Conservation (phyloP, 1,140 invertebrate genomes). For the Cephus cinctus region DNA sequence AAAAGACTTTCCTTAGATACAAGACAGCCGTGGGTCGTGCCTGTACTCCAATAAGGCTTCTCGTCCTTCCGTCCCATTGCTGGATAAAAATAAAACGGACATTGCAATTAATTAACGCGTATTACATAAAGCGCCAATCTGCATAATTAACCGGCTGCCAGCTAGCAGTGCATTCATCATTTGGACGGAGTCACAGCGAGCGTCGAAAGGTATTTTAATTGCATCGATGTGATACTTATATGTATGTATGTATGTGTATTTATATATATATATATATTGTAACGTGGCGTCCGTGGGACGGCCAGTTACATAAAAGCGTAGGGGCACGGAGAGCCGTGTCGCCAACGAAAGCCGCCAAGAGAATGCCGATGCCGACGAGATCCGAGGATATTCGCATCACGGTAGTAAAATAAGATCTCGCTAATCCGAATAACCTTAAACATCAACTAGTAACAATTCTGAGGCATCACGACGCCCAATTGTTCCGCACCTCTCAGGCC, state of each 20-base stretch:
- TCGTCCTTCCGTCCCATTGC: constrained; percentile 33
- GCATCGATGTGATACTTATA: constrained; percentile 21
- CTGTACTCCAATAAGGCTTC: constrained; percentile 29
- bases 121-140: constrained; percentile 43
- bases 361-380: too few relatives aligned
- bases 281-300: constrained; percentile 3
- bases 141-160: constrained; percentile 38
- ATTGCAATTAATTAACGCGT: constrained; percentile 43
- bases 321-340: too few relatives aligned
- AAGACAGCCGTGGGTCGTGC: constrained; percentile 15
- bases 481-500: too few relatives aligned
- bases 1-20: not conserved
- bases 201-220: constrained; percentile 34
- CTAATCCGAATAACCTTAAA: too few relatives aligned
- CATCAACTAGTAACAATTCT: too few relatives aligned
- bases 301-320: too few relatives aligned
- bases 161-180: constrained; percentile 33
- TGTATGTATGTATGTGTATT: too few relatives aligned
- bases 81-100: constrained; percentile 32
- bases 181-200: constrained; percentile 25
- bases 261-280: too few relatives aligned
- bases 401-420: too few relatives aligned
- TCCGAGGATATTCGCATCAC: too few relatives aligned
- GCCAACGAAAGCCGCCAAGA: too few relatives aligned
- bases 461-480: too few relatives aligned